Base-by-base conservation (phyloP, 2,888 invertebrate species). In the Drosophila hawaiiensis region DNA sequence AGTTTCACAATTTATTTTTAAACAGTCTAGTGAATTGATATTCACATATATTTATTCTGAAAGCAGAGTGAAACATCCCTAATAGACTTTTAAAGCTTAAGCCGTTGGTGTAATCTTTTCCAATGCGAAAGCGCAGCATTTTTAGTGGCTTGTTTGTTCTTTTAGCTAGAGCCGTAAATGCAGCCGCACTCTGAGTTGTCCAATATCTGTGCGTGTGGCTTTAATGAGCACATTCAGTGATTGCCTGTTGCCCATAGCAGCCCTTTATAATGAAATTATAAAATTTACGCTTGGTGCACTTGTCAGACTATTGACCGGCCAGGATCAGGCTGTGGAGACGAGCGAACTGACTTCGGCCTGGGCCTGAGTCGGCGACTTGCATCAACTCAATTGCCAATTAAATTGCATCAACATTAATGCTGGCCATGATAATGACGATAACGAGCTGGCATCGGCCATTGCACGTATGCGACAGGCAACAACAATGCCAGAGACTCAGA, bases 331-430 rank as follows among this genome's bases (percentile, higher is more conserved):
- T 35, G 33, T 25, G 56, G 50, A 16, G 52, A 41, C 29, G 61
- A 39, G 41, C 16, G 47, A n/a, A 28, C 37, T 52, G 68, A 60
- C 53, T 64, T 72, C 41, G 35, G 53, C 41, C 56, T 68, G 61
- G 35, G 60, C 31, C 73, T 47, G 63, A 59, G 53, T 60, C 49
- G 76, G 52, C 58, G 63, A 79, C 65, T 82, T 76, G 68, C 76
- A 80, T 76, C 75, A 74, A 76, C 82, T 85, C 82, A 89, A 85
- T 85, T 85, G 85, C 66, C 85, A 85, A 85, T 85, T 85, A 85
- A 85, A 89, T 82, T 66, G 82, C 73, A 83, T 83, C 89, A 85
- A 76, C 89, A 78, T 83, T 85, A 85, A 89, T 78, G 85, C 78
- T 81, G 72, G 60, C 54, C 83, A 84, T 70, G 84, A 76, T 81